Percentiles rank a stretch among this genome's conserved stretches.
phyloP scores from a whole-genome alignment of 2,797 vertebrate genomes.

The Mus caroli region DNA sequence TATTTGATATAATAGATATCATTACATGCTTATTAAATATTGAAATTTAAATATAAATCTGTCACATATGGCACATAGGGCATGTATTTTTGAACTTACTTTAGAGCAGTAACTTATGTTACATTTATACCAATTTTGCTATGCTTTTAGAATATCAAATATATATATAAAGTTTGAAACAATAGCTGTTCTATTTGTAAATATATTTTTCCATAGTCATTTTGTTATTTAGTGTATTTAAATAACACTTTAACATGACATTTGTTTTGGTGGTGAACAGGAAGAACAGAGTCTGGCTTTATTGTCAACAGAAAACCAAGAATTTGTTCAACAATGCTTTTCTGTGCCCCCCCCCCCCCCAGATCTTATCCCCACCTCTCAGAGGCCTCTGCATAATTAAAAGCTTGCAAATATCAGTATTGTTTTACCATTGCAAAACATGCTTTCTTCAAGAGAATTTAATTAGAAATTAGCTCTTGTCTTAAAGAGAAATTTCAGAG shows the following conservation, averaged over 20 bases:
- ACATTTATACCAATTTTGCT: background rate
- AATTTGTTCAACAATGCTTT: background rate
- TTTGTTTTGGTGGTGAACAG: slow-evolving; percentile 32
- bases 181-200: background rate
- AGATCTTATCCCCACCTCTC: background rate
- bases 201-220: background rate
- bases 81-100: background rate
- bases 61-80: background rate
- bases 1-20: background rate
- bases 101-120: background rate
- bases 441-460: background rate
- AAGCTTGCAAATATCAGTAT: background rate
- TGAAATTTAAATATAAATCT: background rate
- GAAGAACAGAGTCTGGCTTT: background rate
- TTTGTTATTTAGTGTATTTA: background rate
- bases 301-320: background rate
- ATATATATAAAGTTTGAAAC: background rate
- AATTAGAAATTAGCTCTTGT: background rate
- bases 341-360: background rate
- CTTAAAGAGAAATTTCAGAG: background rate
- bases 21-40: background rate
- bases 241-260: background rate
- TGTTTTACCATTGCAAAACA: background rate
- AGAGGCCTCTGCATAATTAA: background rate
- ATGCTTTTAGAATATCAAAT: background rate